Conservation (phyloP, 1,140 invertebrate genomes). For the Paraescarpia echinospica region DNA sequence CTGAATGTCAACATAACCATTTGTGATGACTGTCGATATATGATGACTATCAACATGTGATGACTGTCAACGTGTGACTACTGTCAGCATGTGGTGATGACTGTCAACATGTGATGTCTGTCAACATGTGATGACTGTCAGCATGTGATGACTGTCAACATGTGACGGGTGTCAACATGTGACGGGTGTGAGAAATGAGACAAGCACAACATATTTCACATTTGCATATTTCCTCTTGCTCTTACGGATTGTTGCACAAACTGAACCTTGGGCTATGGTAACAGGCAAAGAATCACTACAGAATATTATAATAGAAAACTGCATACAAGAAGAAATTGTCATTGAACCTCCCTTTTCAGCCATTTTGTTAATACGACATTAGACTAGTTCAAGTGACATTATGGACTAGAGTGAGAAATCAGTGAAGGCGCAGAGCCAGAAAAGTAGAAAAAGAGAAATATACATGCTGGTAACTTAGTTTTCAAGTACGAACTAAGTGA, state of each 20-base stretch:
- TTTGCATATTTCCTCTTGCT: background rate
- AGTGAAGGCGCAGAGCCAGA: background rate
- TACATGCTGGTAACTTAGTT: background rate
- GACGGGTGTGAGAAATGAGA: background rate
- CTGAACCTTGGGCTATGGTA: background rate
- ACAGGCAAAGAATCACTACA: constrained; percentile 6
- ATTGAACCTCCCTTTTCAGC: background rate
- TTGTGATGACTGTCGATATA: too few relatives aligned
- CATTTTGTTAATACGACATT: background rate
- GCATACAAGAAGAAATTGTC: background rate
- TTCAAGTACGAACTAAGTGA: background rate
- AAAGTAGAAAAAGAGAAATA: background rate
- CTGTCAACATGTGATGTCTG: too few relatives aligned
- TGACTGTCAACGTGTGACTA: too few relatives aligned
- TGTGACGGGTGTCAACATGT: background rate
- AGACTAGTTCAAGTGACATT: background rate
- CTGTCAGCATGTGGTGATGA: too few relatives aligned
- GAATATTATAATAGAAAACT: background rate
- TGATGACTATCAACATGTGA: too few relatives aligned
- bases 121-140: too few relatives aligned
- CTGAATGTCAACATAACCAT: too few relatives aligned
- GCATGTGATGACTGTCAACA: too few relatives aligned
- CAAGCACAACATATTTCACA: background rate
- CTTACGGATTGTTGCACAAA: background rate
- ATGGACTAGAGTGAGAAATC: background rate